Evolutionary conservation across 2,797 vertebrate species (phyloP), one percentile per base, ranked within the genome.

Genomic region (Nannoperca obscura): DNA sequence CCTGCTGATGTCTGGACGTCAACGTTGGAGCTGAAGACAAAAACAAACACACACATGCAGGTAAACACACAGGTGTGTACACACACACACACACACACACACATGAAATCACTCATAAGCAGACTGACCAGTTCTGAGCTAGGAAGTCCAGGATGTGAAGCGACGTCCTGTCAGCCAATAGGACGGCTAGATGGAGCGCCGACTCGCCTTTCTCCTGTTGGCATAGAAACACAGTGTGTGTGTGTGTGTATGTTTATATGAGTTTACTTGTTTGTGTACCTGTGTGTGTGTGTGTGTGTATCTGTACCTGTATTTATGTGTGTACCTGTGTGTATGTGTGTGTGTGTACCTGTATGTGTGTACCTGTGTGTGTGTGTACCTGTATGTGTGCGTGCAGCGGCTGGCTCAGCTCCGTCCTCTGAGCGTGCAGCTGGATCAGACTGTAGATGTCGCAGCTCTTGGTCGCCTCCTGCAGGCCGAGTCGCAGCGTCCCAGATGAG

Each of bases 131-230:
- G 86, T 93, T 97, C 86, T 96, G 96, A 47, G 96, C 94, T 65
- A 97, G 88, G 85, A 97, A 97, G 90, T 97, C 96, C 17, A 96
- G 91, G 54, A 97, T 95, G 88, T 97, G 96, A 61, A 97, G 91
- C 1, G 96, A 96, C 1, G 95, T 96, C 75, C 91, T 93, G 89
- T 97, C 96, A 61, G 95, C 94, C 85, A 96, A 77, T 70, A 96
- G 84, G 66, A 97, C 93, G 1, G 96, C 96, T 42, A 96, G 86
- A 76, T 97, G 97, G 7, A 97, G 91, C 4, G 96, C 91, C 0
- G 94, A 96, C 90, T 97, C 96, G 1, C 95, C 95, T 59, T 94
- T 93, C 82, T 97, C 96, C 96, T 97, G 86, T 74, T 81, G 81
- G 74, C 53, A 82, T 74, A 47, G 72, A 73, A 81, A 84, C 72